Base-by-base conservation (phyloP, 2,888 invertebrate genomes). In the Zootermopsis nevadensis region DNA sequence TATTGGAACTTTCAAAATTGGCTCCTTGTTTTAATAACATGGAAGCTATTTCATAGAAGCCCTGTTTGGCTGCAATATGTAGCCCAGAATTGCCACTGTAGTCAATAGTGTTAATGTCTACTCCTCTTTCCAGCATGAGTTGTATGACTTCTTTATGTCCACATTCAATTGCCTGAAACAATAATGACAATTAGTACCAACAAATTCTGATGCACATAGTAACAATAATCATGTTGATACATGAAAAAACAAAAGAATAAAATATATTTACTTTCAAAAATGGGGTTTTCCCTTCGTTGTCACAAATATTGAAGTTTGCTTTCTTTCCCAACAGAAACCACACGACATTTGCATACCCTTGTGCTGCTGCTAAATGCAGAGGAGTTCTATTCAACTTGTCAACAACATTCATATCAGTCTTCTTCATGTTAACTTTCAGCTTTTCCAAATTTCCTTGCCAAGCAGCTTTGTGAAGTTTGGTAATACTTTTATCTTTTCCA, bases 401-500 rank as follows among this genome's bases (percentile, higher is more conserved):
- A 27, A 86, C 86, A 31, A 84, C 84, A 84, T 88, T 87, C 27
- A 88, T 85, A 74, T 88, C 88, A 35, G 84, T 84, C 76, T 87
- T 87, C 84, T 88, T 88, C 53, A 87, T 81, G 77, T 87, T 86
- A 0, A 86, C 82, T 85, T 87, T 88, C 38, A 87, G 84, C 86
- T 87, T 88, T 35, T 87, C 88, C 35, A 88, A 77, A 85, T 87
- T 87, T 74, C 87, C 88, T 83, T 86, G 86, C 88, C 88, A 88
- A 1, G 88, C 87, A 38, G 88, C 87, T 83, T 87, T 87, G 76
- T 88, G 88, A 30, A 88, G 85, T 83, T 88, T 87, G 0, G 86
- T 86, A 82, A 88, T 85, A 42, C 86, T 86, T 83, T 88, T 88
- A 82, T 88, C 88, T 69, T 87, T 87, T 10, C 87, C 87, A 83